A percentile compares a stretch with the other conserved stretches of the same genome.
Evolutionary conservation across 2,888 invertebrate species (phyloP).

Genomic region (Venustoraphidia nigricollis): DNA sequence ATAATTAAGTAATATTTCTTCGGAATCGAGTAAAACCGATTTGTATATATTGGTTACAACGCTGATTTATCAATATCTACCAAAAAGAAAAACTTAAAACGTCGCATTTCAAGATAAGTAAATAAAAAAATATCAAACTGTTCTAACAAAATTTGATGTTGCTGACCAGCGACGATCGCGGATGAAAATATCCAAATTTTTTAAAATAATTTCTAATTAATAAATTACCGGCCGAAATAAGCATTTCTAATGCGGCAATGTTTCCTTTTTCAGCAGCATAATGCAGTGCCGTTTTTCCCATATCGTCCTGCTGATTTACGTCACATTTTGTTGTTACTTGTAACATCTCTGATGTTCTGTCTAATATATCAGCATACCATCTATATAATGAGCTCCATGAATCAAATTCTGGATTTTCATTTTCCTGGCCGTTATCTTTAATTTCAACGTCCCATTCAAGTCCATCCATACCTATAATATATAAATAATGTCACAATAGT

Average conservation of each 20-base stretch:
- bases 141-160: no score
- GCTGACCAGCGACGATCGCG: no score
- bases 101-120: no score
- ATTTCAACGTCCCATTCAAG: constrained; percentile 67
- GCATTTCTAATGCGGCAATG: constrained; percentile 39
- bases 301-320: constrained; percentile 45
- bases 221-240: constrained; percentile 40
- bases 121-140: no score
- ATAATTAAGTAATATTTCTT: no score
- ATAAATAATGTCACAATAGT: no score
- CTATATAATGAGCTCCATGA: constrained; percentile 37
- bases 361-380: constrained; percentile 62
- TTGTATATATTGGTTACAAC: no score
- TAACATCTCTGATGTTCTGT: constrained; percentile 35
- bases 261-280: constrained; percentile 58
- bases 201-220: constrained; percentile 17
- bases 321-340: constrained; percentile 30
- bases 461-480: constrained; percentile 35
- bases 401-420: constrained; percentile 29
- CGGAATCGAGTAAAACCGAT: no score
- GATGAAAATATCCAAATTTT: constrained; percentile 26
- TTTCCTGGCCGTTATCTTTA: constrained; percentile 31
- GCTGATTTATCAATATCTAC: no score
- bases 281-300: constrained; percentile 51
- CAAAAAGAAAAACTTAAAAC: no score